phyloP scores from a whole-genome alignment of 2,797 vertebrate genomes.

The Aplochiton taeniatus region DNA sequence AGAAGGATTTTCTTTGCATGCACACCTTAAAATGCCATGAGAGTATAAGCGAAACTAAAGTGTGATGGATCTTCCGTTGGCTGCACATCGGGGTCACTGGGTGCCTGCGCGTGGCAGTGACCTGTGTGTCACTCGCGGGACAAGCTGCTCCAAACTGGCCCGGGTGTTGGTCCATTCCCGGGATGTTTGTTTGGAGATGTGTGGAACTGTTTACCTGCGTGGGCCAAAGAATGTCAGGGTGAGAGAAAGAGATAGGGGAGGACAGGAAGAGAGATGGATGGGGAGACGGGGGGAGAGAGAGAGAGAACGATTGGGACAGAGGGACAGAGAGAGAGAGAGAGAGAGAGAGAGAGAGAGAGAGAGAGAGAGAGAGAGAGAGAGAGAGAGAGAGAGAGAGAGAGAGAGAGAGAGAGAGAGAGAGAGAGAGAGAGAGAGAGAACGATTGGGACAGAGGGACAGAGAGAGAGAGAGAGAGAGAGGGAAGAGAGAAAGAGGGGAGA shows the following conservation, averaged over 20 bases:
- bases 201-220: conserved; percentile 68
- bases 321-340: no score
- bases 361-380: not conserved
- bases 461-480: no score
- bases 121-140: conserved; percentile 49
- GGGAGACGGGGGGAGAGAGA: conserved; percentile 4
- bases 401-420: conserved; percentile 27
- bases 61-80: no score
- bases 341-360: conserved; percentile 3
- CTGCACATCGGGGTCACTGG: conserved; percentile 46
- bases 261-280: conserved; percentile 4
- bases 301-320: not conserved
- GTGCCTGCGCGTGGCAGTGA: conserved; percentile 57
- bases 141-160: conserved; percentile 38
- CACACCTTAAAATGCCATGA: no score
- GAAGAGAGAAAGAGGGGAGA: conserved; percentile 7
- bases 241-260: conserved; percentile 13
- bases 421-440: not conserved
- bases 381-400: conserved; percentile 11
- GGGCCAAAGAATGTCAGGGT: conserved; percentile 62
- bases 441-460: no score
- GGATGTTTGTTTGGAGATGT: conserved; percentile 62
- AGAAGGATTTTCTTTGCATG: no score
- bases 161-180: conserved; percentile 50
- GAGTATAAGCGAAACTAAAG: no score